A percentile compares a stretch with the other conserved stretches of the same genome.
These are phyloP conservation scores for Rhipidura dahli DNA, from an alignment of 2,113 vertebrate species.

Conservation along the genomic window DNA sequence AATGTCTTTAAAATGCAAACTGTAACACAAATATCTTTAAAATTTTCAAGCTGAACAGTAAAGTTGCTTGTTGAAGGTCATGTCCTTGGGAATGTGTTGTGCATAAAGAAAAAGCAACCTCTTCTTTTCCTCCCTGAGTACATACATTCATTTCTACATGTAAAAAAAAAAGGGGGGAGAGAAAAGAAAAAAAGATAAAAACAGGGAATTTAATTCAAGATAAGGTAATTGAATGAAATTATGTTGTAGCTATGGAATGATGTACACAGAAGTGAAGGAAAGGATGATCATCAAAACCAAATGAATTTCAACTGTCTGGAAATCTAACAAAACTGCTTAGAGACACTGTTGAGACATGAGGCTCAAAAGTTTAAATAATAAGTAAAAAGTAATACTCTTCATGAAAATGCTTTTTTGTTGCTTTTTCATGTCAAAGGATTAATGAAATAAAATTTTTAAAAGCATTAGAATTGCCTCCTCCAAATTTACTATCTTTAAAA, in stretches of 20 bases:
- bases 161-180: not conserved
- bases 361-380: not conserved
- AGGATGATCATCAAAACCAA: not conserved
- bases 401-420: not conserved
- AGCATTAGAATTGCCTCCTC: not conserved
- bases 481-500: not conserved
- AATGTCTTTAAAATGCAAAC: not conserved
- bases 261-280: not conserved
- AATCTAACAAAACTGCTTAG: not conserved
- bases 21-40: not conserved
- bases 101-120: not conserved
- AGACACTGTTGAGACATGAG: not conserved
- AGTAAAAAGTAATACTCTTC: not conserved
- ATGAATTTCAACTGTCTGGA: not conserved
- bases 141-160: not conserved
- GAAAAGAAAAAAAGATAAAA: not conserved
- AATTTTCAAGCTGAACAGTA: not conserved
- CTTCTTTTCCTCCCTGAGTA: not conserved
- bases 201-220: not conserved
- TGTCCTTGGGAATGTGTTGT: not conserved
- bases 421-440: not conserved
- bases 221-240: not conserved
- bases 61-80: not conserved
- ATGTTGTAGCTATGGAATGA: not conserved
- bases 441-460: not conserved